Base-by-base conservation (phyloP, 1,140 invertebrate genomes). In the Lepidotrigona ventralis region DNA sequence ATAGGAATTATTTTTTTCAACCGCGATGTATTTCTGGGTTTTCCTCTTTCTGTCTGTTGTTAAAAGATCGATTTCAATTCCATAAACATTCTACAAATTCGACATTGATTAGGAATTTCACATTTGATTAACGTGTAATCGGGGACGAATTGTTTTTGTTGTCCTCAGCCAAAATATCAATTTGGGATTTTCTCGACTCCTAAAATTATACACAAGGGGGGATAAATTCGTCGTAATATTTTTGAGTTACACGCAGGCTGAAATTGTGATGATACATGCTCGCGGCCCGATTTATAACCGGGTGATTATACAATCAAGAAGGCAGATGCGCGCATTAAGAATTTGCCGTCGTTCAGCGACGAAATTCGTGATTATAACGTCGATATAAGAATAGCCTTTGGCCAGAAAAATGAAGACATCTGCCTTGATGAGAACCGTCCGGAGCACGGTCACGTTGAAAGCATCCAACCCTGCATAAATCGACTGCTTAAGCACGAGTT, bases 401-500 rank as follows among this genome's bases (percentile, higher is more conserved):
- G 58, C 29, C 51, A 72, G 76, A 79, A 73, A 74, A 69, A 87
- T 87, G 66, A 86, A 87, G 86, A 88, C 85, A 84, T 88, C 39
- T 72, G 71, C 39, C n/a, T 26, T 69, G 82, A 64, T 64, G 76
- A 86, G 33, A 54, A 68, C 82, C 53, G 46, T 21, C 80, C 53
- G 23, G 53, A 26, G 75, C 54, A 46, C 58, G 26, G 51, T n/a
- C 81, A 23, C 74, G 70, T 76, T 60, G 56, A 29, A 86, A 66
- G 23, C 63, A 21, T 58, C 29, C 33, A 75, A 69, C 26, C 33
- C 26, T 54, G 71, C 39, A 66, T 79, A 85, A 86, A 69, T 80
- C 60, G n/a, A 53, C 68, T 53, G n/a, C 11, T 72, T 63, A 29
- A 72, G 26, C 54, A 23, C 23, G 26, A 68, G 33, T 72, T 70